phyloP scores from a whole-genome alignment of 2,888 invertebrate species.

The Brachylomia viminalis region DNA sequence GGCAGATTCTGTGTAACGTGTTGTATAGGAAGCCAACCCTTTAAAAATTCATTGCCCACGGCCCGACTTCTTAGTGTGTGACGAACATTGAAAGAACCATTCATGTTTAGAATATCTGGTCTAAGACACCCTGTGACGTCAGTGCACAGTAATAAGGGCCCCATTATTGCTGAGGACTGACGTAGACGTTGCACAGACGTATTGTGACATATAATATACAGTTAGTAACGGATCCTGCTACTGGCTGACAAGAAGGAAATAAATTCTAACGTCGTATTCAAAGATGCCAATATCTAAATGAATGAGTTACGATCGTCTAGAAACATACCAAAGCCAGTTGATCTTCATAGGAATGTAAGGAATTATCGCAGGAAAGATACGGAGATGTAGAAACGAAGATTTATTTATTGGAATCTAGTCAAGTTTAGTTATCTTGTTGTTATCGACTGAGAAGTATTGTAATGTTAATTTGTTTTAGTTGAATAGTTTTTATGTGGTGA shows the following conservation, averaged over 20 bases:
- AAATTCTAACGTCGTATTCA: conserved; percentile 35
- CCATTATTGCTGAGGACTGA: background rate
- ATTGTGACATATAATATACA: background rate
- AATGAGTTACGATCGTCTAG: conserved; percentile 48
- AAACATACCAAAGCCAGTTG: conserved; percentile 34
- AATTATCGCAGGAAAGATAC: conserved; percentile 42
- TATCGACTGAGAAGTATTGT: background rate
- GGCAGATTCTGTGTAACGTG: background rate
- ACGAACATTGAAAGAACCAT: background rate
- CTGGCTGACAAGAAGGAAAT: conserved; percentile 1
- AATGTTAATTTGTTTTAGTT: conserved; percentile 26
- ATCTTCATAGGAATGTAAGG: conserved; percentile 37
- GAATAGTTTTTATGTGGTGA: conserved; percentile 6
- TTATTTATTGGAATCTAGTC: conserved; percentile 36
- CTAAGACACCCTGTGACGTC: background rate
- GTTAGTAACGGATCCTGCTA: background rate
- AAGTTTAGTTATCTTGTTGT: conserved; percentile 6
- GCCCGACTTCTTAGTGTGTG: conserved; percentile 5
- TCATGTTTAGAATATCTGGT: conserved; percentile 2
- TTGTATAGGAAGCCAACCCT: background rate
- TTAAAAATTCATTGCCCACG: conserved; percentile 10
- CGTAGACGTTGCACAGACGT: background rate
- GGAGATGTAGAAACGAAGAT: conserved; percentile 28
- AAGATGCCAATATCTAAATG: conserved; percentile 32
- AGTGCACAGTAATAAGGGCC: background rate